Evolutionary conservation across 2,888 invertebrate species (phyloP).

Genomic region (Diarsia dahlii): DNA sequence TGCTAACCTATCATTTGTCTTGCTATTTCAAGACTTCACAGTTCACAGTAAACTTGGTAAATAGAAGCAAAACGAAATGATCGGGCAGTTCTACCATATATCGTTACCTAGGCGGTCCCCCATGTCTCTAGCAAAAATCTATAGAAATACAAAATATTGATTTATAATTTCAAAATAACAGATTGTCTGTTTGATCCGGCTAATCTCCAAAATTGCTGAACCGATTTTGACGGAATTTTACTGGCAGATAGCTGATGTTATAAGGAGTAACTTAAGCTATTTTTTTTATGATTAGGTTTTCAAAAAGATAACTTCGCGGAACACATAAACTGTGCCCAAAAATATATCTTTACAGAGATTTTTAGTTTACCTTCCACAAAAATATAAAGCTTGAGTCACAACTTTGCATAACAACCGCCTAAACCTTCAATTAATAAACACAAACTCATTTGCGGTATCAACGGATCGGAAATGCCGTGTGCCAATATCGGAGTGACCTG

Average conservation of each 20-base stretch:
- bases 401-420: background rate
- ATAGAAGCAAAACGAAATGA: background rate
- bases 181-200: too few relatives aligned
- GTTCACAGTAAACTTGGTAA: background rate
- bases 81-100: background rate
- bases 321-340: background rate
- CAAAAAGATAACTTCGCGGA: too few relatives aligned
- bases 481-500: constrained; percentile 61
- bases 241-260: too few relatives aligned
- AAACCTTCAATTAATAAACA: constrained; percentile 51
- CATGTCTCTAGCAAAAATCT: background rate
- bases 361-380: constrained; percentile 9
- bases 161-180: too few relatives aligned
- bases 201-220: too few relatives aligned
- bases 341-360: background rate
- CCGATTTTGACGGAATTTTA: too few relatives aligned
- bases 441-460: constrained; percentile 46
- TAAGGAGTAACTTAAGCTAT: too few relatives aligned
- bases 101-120: background rate
- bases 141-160: too few relatives aligned
- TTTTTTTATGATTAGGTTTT: too few relatives aligned
- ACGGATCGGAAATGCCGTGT: constrained; percentile 63
- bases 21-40: background rate
- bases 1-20: background rate
- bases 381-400: constrained; percentile 22